Evolutionary conservation across 1,140 invertebrate genomes (phyloP).

Genomic region (Galleria mellonella): DNA sequence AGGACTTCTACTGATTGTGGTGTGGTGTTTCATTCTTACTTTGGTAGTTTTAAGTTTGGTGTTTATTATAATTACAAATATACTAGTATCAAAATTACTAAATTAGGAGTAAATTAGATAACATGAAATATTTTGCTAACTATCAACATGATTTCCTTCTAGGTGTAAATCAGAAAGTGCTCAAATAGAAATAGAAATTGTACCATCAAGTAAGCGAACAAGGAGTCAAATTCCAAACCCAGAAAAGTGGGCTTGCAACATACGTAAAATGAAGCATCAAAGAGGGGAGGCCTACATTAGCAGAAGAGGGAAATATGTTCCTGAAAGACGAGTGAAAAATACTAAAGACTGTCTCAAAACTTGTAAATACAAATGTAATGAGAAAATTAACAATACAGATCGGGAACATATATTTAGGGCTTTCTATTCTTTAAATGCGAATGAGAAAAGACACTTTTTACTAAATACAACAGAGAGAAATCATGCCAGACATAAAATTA

Average conservation of each 20-base stretch:
- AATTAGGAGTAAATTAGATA: too few relatives aligned
- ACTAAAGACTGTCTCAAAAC: constrained; percentile 57
- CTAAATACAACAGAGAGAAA: constrained; percentile 58
- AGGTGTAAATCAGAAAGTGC: constrained; percentile 34
- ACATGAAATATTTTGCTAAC: too few relatives aligned
- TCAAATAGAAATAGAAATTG: constrained; percentile 14
- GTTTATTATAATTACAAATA: too few relatives aligned
- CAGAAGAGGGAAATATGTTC: constrained; percentile 55
- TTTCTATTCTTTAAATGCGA: constrained; percentile 59
- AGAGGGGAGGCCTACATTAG: constrained; percentile 60
- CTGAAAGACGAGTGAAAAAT: constrained; percentile 39
- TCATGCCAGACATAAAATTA: constrained; percentile 34
- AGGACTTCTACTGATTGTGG: too few relatives aligned
- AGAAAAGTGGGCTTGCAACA: constrained; percentile 52
- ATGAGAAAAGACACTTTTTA: constrained; percentile 63
- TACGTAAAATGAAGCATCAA: constrained; percentile 58
- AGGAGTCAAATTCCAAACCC: constrained; percentile 43
- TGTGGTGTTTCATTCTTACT: too few relatives aligned
- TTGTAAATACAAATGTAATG: constrained; percentile 57
- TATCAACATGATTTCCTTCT: too few relatives aligned
- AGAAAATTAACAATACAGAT: constrained; percentile 48
- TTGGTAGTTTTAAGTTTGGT: too few relatives aligned
- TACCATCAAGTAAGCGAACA: constrained; percentile 17
- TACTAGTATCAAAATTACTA: too few relatives aligned
- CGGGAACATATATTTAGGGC: constrained; percentile 61